These are phyloP conservation scores for Allophyes oxyacanthae DNA, from an alignment of 2,888 invertebrate species.

Conservation along the genomic window DNA sequence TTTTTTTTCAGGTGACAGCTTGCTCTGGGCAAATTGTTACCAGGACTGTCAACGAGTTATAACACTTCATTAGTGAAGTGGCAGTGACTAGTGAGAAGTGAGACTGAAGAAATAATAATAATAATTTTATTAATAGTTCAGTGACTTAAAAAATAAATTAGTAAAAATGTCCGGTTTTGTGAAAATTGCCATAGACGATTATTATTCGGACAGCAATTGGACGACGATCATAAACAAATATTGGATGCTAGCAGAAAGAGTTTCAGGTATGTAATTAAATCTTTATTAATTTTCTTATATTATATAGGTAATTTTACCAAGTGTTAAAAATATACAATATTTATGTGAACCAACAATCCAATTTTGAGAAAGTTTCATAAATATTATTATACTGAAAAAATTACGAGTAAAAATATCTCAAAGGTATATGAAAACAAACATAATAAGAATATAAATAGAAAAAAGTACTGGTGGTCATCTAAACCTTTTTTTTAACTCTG, in stretches of 20 bases:
- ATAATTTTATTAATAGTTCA: slow-evolving; percentile 46
- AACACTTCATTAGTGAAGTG: slow-evolving; percentile 62
- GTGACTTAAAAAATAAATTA: slow-evolving; percentile 53
- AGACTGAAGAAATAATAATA: slow-evolving; percentile 50
- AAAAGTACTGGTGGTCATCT: too few species aligned
- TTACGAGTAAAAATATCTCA: too few species aligned
- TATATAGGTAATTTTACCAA: neutral
- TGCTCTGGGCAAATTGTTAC: slow-evolving; percentile 79
- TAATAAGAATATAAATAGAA: too few species aligned
- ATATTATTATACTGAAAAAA: too few species aligned
- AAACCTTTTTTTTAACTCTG: too few species aligned
- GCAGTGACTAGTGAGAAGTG: slow-evolving; percentile 74
- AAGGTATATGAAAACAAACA: too few species aligned
- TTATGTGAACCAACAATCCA: too few species aligned
- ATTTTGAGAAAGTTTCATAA: too few species aligned
- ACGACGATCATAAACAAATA: slow-evolving; percentile 92
- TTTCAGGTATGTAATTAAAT: too few species aligned
- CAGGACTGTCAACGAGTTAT: slow-evolving; percentile 55
- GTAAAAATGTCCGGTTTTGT: slow-evolving; percentile 90
- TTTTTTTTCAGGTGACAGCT: slow-evolving; percentile 83
- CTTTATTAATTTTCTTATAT: slow-evolving; percentile 48
- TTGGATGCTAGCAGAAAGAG: slow-evolving; percentile 92
- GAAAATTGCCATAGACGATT: slow-evolving; percentile 91
- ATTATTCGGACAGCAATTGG: slow-evolving; percentile 90
- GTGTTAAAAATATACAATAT: neutral